These are phyloP conservation scores for Crotalus tigris DNA, from an alignment of 2,113 vertebrate genomes.

Conservation along the genomic window DNA sequence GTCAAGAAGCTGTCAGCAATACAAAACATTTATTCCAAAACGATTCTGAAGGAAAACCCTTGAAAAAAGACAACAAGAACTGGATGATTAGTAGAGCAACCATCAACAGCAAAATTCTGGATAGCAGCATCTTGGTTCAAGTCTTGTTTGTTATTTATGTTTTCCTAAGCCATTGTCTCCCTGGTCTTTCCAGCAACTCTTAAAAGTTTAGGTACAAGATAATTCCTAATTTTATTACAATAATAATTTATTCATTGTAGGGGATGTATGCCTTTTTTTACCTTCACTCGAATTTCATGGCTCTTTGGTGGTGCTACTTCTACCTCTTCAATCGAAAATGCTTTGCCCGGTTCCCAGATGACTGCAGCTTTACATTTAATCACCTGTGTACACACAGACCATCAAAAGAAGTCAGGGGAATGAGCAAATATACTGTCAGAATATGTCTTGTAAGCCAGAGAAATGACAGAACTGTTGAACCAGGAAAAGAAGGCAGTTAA, in stretches of 20 bases:
- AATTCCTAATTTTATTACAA: not conserved
- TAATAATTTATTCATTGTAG: not conserved
- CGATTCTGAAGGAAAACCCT: not conserved
- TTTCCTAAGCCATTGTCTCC: not conserved
- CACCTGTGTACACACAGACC: conserved; percentile 25
- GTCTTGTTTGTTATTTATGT: not conserved
- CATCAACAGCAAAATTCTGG: not conserved
- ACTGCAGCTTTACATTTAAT: conserved; percentile 66
- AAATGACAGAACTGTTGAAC: not conserved
- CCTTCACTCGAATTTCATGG: conserved; percentile 67
- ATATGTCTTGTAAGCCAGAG: not conserved
- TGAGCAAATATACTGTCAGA: not conserved
- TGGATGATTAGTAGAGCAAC: not conserved
- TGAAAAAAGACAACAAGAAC: not conserved
- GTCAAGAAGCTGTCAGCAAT: not conserved
- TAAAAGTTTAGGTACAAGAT: not conserved
- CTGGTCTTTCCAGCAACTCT: not conserved
- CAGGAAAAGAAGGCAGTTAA: not conserved
- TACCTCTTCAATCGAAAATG: conserved; percentile 64
- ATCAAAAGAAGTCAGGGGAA: not conserved
- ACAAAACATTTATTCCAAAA: not conserved
- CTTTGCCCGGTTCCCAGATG: conserved; percentile 60
- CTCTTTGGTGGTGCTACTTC: conserved; percentile 66
- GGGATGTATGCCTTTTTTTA: conserved; percentile 12
- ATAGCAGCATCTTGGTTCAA: not conserved